Base-by-base conservation (phyloP, 2,113 vertebrate genomes). In the Muntiacus muntjak region DNA sequence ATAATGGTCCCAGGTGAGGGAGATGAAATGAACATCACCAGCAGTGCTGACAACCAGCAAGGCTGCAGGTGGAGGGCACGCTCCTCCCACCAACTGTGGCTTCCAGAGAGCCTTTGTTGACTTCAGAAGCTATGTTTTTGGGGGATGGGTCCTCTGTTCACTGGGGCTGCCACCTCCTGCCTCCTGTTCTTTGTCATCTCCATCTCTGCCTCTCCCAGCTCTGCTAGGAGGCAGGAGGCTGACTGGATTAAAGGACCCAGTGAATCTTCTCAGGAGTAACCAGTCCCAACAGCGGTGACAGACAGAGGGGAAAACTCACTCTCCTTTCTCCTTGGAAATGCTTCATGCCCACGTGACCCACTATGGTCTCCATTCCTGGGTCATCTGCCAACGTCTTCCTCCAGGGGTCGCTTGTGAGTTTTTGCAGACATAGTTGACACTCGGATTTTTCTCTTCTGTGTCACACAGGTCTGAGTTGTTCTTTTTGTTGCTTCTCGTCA, bases 21-120 rank as follows among this genome's bases (percentile, higher is more conserved):
- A 76, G 96, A 94, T 17, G 84, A 96, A 83, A 82, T 79, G 94
- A 97, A 91, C 84, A 94, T 97, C 95, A 91, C 93, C n/a, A 26
- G 84, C 7, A 33, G 71, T 33, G 3, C 90, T 86, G 97, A 92
- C 76, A 90, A 97, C 78, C 4, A 55, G 93, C 23, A 91, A 98
- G 95, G 97, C 95, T 98, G 96, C 88, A 64, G 55, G 97, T n/a
- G 86, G 95, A 97, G 90, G 91, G 58, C 55, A 17, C 0, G 0
- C 12, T 82, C 81, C 57, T 95, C 83, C 28, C 25, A 13, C 81
- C 60, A 62, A 79, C 33, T 54, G 43, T 6, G 6, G 9, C 71
- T 43, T 40, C 54, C 57, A 86, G 19, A 15, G 1, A 96, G 58
- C 45, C 9, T 94, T 81, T 95, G 88, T 0, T 47, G 95, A 92